Evolutionary conservation across 2,797 vertebrate genomes (phyloP).

Genomic region (Arrhamphus sclerolepis): DNA sequence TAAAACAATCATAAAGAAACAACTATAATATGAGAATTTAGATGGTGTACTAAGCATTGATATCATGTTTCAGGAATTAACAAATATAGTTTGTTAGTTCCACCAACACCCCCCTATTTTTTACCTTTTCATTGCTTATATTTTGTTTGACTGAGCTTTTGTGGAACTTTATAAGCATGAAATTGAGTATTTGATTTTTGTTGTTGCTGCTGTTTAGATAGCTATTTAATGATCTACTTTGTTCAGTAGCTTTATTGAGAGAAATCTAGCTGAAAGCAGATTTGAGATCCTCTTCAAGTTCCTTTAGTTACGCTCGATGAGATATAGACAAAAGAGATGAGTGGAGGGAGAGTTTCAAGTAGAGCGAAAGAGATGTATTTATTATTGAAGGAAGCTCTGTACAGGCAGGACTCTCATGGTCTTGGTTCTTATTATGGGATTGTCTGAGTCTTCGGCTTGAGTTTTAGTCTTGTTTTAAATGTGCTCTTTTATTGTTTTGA

Average conservation of each 20-base stretch:
- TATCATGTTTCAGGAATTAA: conserved; percentile 15
- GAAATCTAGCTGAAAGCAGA: conserved; percentile 11
- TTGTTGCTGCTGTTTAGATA: neutral
- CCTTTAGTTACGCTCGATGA: neutral
- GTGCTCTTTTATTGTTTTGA: too few relatives aligned
- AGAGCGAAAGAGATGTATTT: neutral
- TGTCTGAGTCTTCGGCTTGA: too few relatives aligned
- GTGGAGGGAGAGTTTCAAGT: neutral
- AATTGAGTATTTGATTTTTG: conserved; percentile 46
- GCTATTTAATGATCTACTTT: conserved; percentile 27
- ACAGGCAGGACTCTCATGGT: too few relatives aligned
- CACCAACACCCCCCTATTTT: too few relatives aligned
- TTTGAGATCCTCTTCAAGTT: conserved; percentile 8
- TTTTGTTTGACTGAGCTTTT: conserved; percentile 9
- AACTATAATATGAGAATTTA: neutral
- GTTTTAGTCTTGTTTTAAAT: too few relatives aligned
- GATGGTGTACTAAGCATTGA: neutral
- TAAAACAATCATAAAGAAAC: too few relatives aligned
- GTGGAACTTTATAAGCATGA: conserved; percentile 33
- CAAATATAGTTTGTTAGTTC: conserved; percentile 8
- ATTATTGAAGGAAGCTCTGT: neutral
- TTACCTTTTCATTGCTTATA: conserved; percentile 1
- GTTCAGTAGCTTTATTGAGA: neutral
- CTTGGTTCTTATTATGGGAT: too few relatives aligned
- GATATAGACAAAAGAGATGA: conserved; percentile 6